These are phyloP conservation scores for Plumapathes pennacea DNA, from an alignment of 92 coral and sea anemone species.

Conservation along the genomic window DNA sequence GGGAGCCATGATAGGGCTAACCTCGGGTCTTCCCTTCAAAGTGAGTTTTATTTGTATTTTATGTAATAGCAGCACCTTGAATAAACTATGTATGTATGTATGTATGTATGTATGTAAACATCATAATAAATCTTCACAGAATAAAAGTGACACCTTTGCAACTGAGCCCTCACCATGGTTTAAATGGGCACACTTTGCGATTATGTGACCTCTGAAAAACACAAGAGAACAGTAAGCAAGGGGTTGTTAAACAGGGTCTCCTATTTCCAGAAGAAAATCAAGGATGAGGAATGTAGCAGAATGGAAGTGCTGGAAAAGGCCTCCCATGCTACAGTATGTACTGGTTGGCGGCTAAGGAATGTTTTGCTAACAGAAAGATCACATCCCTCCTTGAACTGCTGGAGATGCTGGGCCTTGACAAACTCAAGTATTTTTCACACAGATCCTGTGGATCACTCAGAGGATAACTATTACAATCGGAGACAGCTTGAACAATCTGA, in stretches of 20 bases:
- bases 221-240: slow-evolving; percentile 35
- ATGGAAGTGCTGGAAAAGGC: slow-evolving; percentile 23
- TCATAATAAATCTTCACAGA: slow-evolving; percentile 29
- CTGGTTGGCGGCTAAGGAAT: slow-evolving; percentile 42
- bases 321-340: slow-evolving; percentile 36
- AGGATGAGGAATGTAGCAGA: slow-evolving; percentile 23
- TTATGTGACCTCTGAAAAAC: slow-evolving; percentile 30
- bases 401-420: slow-evolving; percentile 39
- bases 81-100: too few relatives aligned
- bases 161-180: slow-evolving; percentile 31
- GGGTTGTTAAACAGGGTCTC: slow-evolving; percentile 32
- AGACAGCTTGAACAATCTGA: too few relatives aligned
- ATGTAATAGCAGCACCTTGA: too few relatives aligned
- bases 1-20: too few relatives aligned
- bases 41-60: too few relatives aligned
- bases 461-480: slow-evolving; percentile 22
- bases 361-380: slow-evolving; percentile 41
- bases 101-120: too few relatives aligned
- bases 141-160: slow-evolving; percentile 30
- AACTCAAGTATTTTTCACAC: slow-evolving; percentile 30
- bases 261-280: slow-evolving; percentile 26
- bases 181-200: slow-evolving; percentile 11
- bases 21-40: too few relatives aligned
- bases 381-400: slow-evolving; percentile 35
- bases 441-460: slow-evolving; percentile 32